Base-by-base conservation (phyloP, 64 coral and sea anemone species). In the Acropora tenuis region DNA sequence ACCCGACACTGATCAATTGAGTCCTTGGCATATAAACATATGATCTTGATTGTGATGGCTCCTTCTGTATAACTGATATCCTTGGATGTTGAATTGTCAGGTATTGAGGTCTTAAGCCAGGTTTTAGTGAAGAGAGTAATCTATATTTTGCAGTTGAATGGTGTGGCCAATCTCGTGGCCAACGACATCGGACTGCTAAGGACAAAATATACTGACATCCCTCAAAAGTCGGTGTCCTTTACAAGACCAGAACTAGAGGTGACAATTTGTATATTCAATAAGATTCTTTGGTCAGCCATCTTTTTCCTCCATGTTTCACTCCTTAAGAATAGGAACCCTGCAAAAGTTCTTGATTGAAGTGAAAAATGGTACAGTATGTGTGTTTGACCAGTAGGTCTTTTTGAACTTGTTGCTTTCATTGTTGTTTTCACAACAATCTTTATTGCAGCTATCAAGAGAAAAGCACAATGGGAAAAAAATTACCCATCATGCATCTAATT, bases 271-370 rank as follows among this genome's bases (percentile, higher is more conserved):
- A 18, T 63, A 63, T 63, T 63, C 15, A 63, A 18, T 63, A 63
- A 63, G 59, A 13, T 63, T 3, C 59, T 63, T 63, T 63, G 59
- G 59, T 63, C 15, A 63, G 59, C 59, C 59, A 1, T 63, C 59
- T 63, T 63, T 63, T 63, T 63, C 59, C 59, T 63, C 59, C 59
- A 63, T 63, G 10, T 63, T 63, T 63, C 59, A 63, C 59, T 63
- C 59, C 59, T 13, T 63, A 13, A 15, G 59, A 63, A 63, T 13
- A 13, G 59, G 59, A 63, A 63, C 59, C 59, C 59, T 13, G 59
- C 59, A 63, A 63, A 63, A 8, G 59, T 63, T 88, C 49, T 75
- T 76, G 50, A n/a, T 88, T 76, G 86, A 55, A 75, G 45, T 88
- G 72, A 88, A 19, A 44, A 57, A 88, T 88, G 72, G 50, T 88